phyloP scores from a whole-genome alignment of 2,888 invertebrate genomes.

The Fragum whitleyi region DNA sequence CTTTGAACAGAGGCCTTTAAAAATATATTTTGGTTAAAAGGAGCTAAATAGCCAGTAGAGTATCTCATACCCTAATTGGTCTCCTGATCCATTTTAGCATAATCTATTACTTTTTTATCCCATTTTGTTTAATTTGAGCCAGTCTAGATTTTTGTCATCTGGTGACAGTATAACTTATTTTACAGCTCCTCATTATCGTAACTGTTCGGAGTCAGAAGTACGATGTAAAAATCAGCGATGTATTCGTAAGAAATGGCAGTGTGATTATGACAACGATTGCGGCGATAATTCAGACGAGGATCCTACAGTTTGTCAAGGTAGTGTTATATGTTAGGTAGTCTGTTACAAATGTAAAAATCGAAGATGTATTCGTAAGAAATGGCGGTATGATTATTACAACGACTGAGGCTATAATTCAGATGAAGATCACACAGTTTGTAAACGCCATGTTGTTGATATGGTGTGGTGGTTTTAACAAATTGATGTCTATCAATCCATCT shows the following conservation, averaged over 20 bases:
- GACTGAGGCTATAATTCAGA: conserved; percentile 98
- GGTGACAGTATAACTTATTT: too few species aligned
- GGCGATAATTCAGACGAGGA: conserved; percentile 94
- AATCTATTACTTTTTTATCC: too few species aligned
- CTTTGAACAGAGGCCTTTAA: too few species aligned
- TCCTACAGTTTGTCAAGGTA: conserved; percentile 75
- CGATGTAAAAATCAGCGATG: conserved; percentile 96
- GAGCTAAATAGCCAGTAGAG: too few species aligned
- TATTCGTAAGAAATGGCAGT: conserved; percentile 88
- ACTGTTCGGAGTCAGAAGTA: conserved; percentile 98
- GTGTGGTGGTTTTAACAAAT: too few species aligned
- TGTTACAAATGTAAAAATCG: conserved; percentile 96
- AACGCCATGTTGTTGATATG: conserved; percentile 70
- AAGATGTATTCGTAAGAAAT: conserved; percentile 89
- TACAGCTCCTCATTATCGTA: conserved; percentile 91
- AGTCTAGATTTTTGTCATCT: too few species aligned
- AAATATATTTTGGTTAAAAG: too few species aligned
- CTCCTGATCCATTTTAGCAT: too few species aligned
- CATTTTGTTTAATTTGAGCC: too few species aligned
- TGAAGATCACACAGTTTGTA: conserved; percentile 80
- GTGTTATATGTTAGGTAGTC: too few species aligned
- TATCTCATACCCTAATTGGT: too few species aligned
- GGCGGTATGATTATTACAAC: conserved; percentile 96
- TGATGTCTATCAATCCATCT: too few species aligned
- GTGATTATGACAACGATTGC: conserved; percentile 98